These are phyloP conservation scores for Cryptotis parvus DNA, from an alignment of 2,113 vertebrate genomes.

Conservation along the genomic window DNA sequence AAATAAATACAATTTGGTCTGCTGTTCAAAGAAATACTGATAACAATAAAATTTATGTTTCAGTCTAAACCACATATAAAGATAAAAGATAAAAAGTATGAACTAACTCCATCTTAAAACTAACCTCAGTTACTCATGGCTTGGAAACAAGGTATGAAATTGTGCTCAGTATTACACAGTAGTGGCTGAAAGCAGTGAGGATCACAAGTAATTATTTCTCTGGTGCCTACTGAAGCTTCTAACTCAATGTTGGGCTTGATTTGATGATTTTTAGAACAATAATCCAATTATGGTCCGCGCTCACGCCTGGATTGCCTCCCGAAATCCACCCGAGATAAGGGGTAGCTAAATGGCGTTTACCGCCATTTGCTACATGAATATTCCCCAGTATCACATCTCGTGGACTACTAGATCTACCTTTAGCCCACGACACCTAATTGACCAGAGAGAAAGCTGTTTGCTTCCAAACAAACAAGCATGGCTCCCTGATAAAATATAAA, in stretches of 20 bases:
- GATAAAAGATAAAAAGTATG: not conserved
- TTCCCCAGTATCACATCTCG: no score
- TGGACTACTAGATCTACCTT: no score
- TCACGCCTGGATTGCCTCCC: no score
- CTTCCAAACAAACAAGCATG: no score
- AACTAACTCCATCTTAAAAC: slow-evolving; percentile 27
- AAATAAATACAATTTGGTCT: not conserved
- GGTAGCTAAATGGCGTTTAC: no score
- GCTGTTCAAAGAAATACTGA: not conserved
- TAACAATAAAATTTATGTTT: not conserved
- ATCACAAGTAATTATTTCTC: not conserved
- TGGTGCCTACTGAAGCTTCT: not conserved
- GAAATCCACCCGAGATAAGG: no score
- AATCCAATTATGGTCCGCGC: not conserved
- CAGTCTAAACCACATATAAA: not conserved
- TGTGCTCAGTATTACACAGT: not conserved
- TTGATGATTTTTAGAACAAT: slow-evolving; percentile 44
- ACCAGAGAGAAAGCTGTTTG: no score
- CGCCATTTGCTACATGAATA: no score
- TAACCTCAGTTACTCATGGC: not conserved
- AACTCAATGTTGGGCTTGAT: not conserved
- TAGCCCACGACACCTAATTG: no score
- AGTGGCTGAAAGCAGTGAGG: not conserved
- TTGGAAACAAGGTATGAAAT: slow-evolving; percentile 21
- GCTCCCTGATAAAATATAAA: no score